Evolutionary conservation across 2,888 invertebrate genomes (phyloP).

Genomic region (Buathra laborator): DNA sequence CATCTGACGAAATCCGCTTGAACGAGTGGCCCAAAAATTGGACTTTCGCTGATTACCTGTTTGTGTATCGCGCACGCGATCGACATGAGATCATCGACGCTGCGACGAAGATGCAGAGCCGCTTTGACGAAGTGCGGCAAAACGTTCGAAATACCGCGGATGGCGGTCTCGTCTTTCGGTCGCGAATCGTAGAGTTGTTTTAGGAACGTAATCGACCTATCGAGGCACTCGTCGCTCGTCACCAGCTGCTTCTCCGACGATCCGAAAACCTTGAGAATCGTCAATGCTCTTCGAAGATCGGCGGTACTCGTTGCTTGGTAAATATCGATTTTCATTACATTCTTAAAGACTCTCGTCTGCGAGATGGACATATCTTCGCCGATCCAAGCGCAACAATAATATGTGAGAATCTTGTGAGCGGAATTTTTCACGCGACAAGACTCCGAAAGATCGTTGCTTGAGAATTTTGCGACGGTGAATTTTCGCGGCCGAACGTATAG

Average conservation of each 20-base stretch:
- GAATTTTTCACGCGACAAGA: slow-evolving; percentile 74
- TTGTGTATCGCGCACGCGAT: slow-evolving; percentile 42
- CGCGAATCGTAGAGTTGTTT: slow-evolving; percentile 78
- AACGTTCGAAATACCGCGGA: slow-evolving; percentile 80
- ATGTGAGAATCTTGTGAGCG: slow-evolving; percentile 74
- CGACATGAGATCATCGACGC: slow-evolving; percentile 59
- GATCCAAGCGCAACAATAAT: slow-evolving; percentile 75
- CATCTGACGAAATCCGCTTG: slow-evolving; percentile 84
- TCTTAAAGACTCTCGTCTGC: slow-evolving; percentile 74
- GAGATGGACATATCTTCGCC: slow-evolving; percentile 68
- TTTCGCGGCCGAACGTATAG: slow-evolving; percentile 8
- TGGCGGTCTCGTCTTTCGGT: slow-evolving; percentile 79
- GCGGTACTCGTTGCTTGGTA: slow-evolving; percentile 70
- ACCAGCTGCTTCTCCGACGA: slow-evolving; percentile 72
- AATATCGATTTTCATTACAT: slow-evolving; percentile 77
- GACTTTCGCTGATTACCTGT: slow-evolving; percentile 30
- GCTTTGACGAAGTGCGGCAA: slow-evolving; percentile 77
- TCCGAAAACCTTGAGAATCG: slow-evolving; percentile 80
- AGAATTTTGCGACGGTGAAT: not conserved
- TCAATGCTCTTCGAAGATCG: slow-evolving; percentile 79
- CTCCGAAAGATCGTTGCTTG: slow-evolving; percentile 27
- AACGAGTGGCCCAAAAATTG: slow-evolving; percentile 82
- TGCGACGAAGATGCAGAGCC: slow-evolving; percentile 2
- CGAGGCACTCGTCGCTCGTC: slow-evolving; percentile 75
- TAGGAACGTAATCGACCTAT: slow-evolving; percentile 78